Base-by-base conservation (phyloP, 2,113 vertebrate species). In the Oceanodroma tethys region DNA sequence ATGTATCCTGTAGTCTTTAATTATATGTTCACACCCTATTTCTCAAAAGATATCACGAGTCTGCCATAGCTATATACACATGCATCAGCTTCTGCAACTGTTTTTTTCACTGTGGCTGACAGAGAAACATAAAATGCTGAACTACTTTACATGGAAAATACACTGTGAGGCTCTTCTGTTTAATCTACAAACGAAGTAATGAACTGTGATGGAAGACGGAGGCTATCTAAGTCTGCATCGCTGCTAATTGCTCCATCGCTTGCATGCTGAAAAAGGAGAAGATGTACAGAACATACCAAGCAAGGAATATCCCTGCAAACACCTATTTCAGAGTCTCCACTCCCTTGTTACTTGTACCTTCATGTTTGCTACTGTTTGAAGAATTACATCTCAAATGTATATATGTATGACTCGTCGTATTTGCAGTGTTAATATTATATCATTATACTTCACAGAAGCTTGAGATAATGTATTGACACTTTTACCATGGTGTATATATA, bases 21-120 rank as follows among this genome's bases (percentile, higher is more conserved):
- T 96, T 92, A 90, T 53, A 81, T 23, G 80, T 90, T 96, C 94
- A 95, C 94, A 95, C 95, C 63, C 79, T 88, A 20, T 90, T 92
- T 93, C 87, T 95, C 84, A 63, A 83, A 96, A 95, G 93, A 82
- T 80, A 96, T 48, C 92, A 82, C 84, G 95, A 27, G 84, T 81
- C 76, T 72, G 79, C 60, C 74, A 53, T 15, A 86, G 82, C 82
- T 90, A 81, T 19, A 36, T 75, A 89, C 60, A 79, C 73, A 79
- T 9, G 58, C 34, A 93, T 40, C 74, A 70, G 62, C 62, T 80
- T 75, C 78, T 94, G 84, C 89, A 68, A 68, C 60, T 94, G 67
- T 2, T 42, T 75, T 86, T 67, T 85, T 13, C n/a, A 36, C 89
- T 36, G 34, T 16, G 60, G 90, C 93, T 96, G 91, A 85, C 70